Evolutionary conservation across 1,140 invertebrate genomes (phyloP).

Genomic region (Coptotermes formosanus): DNA sequence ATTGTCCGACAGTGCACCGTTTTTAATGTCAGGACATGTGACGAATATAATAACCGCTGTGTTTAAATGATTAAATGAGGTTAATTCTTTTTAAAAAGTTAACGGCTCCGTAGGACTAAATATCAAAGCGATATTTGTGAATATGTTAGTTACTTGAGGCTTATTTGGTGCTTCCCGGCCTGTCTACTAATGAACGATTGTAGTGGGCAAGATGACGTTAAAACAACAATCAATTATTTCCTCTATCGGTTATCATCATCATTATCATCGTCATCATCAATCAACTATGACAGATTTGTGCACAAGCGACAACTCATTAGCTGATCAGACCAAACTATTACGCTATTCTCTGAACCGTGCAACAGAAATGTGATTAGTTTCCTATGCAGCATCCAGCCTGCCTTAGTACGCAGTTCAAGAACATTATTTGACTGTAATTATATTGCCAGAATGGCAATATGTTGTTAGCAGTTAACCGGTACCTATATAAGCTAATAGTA

Average conservation of each 20-base stretch:
- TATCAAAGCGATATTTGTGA: too few species aligned
- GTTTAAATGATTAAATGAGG: too few species aligned
- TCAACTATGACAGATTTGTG: background rate
- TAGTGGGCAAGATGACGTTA: background rate
- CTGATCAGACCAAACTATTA: constrained; percentile 2
- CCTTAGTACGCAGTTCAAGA: background rate
- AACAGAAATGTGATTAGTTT: background rate
- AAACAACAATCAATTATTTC: background rate
- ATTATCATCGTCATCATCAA: background rate
- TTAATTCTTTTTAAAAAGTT: too few species aligned
- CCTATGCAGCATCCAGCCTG: background rate
- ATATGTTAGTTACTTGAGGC: too few species aligned
- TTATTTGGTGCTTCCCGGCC: background rate
- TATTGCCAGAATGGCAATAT: background rate
- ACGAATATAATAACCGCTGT: too few species aligned
- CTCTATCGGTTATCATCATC: background rate
- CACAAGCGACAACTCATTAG: background rate
- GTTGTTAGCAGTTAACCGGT: background rate
- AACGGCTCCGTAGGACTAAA: too few species aligned
- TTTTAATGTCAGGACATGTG: too few species aligned
- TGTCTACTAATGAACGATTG: background rate
- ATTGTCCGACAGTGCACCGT: too few species aligned
- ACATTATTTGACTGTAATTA: background rate
- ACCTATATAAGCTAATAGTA: too few species aligned
- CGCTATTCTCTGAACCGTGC: background rate